A percentile compares a stretch with the other conserved stretches of the same genome.
Conservation (phyloP, 1,140 invertebrate species). For the Drosophila watanabei region DNA sequence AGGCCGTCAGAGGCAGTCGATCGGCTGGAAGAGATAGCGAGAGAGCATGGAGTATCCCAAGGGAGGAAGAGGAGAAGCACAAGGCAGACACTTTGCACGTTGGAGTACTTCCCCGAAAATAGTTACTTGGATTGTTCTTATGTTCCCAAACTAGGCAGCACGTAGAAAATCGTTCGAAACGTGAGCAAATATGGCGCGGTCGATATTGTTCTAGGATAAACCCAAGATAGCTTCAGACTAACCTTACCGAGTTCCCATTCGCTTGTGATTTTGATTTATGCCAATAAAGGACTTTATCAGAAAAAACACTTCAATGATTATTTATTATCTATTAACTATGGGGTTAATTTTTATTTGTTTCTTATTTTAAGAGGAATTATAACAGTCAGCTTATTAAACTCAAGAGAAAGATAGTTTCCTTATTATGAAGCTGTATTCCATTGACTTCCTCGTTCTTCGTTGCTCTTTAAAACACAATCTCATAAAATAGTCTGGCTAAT, state of each 20-base stretch:
- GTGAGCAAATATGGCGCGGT: conserved; percentile 71
- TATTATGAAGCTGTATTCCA: conserved; percentile 11
- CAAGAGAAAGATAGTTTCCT: not conserved
- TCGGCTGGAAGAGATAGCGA: conserved; percentile 25
- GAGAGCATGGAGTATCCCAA: not conserved
- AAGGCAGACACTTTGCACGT: conserved; percentile 18
- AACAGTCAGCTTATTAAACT: no score
- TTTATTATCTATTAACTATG: no score
- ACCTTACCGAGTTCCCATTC: conserved; percentile 29
- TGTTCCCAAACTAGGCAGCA: conserved; percentile 56
- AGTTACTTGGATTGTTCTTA: conserved; percentile 58
- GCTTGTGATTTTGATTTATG: conserved; percentile 54
- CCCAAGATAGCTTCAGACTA: conserved; percentile 49
- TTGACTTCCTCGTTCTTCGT: not conserved
- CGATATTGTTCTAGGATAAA: conserved; percentile 28
- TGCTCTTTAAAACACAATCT: conserved; percentile 16
- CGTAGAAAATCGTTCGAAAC: conserved; percentile 67
- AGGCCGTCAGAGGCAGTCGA: conserved; percentile 73
- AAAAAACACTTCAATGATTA: no score
- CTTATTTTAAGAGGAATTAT: not conserved
- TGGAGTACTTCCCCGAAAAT: conserved; percentile 30
- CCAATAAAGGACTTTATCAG: conserved; percentile 82
- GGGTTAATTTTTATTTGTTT: no score
- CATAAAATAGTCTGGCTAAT: conserved; percentile 41
- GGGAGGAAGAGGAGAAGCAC: conserved; percentile 14